These are phyloP conservation scores for Xyliphius kryptos DNA, from an alignment of 2,113 vertebrate species.

Conservation along the genomic window DNA sequence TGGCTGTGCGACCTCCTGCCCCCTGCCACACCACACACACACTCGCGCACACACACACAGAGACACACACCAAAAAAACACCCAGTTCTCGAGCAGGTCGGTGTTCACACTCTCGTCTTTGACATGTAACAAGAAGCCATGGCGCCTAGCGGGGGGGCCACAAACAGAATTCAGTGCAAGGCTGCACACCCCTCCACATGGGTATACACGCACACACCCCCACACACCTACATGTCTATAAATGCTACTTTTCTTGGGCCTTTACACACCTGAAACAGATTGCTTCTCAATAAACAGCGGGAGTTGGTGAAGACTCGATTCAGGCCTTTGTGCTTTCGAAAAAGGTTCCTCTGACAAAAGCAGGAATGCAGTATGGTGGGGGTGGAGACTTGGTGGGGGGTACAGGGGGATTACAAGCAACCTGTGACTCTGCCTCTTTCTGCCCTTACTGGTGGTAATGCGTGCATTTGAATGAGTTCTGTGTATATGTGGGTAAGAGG, in stretches of 20 bases:
- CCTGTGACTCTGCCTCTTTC: constrained; percentile 99
- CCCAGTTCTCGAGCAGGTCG: constrained; percentile 37
- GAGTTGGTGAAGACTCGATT: constrained; percentile 76
- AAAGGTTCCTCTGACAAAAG: constrained; percentile 67
- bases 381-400: constrained; percentile 82
- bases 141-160: constrained; percentile 80
- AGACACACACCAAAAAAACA: constrained; percentile 33
- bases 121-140: constrained; percentile 91
- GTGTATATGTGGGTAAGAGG: constrained; percentile 24
- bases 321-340: constrained; percentile 78
- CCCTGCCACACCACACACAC: constrained; percentile 66
- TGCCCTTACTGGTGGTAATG: constrained; percentile 89
- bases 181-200: constrained; percentile 49
- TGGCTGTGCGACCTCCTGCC: constrained; percentile 95
- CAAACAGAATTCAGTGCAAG: constrained; percentile 84
- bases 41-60: constrained; percentile 25
- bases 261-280: constrained; percentile 78
- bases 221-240: constrained; percentile 24
- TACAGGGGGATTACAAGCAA: constrained; percentile 95
- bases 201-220: too few species aligned
- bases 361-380: constrained; percentile 83
- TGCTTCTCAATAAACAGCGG: constrained; percentile 65
- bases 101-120: constrained; percentile 95
- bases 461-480: constrained; percentile 62
- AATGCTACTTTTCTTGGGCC: constrained; percentile 57